These are phyloP conservation scores for Pseudomyrmex pallidus DNA, from an alignment of 1,140 invertebrate species.

Conservation along the genomic window DNA sequence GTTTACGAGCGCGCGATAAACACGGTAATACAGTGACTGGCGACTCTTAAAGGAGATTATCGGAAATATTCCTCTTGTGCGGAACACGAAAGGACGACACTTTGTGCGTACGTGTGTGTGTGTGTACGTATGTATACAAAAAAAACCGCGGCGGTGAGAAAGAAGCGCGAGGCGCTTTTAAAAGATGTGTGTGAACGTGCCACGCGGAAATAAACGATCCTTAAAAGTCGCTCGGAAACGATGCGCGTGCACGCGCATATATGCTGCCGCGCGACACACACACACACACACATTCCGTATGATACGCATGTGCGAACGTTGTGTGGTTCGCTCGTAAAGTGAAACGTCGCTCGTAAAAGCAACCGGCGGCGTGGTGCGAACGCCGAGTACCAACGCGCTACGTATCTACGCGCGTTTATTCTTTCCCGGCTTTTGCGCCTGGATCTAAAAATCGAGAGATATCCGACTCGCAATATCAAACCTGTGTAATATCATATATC, in stretches of 20 bases:
- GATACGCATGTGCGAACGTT: conserved; percentile 3
- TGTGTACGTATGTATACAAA: not conserved
- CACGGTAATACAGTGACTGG: not conserved
- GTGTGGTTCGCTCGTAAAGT: conserved; percentile 51
- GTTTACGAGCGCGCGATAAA: conserved; percentile 44
- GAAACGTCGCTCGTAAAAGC: conserved; percentile 66
- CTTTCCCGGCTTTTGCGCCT: conserved; percentile 14
- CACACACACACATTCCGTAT: not conserved
- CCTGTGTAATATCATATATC: not conserved
- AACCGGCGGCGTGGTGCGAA: not conserved
- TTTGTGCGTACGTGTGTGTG: not conserved
- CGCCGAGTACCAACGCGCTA: conserved; percentile 11
- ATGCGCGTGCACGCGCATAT: not conserved
- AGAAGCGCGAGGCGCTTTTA: conserved; percentile 12
- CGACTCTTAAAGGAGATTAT: conserved; percentile 28
- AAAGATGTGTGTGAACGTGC: too few relatives aligned
- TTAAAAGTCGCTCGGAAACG: conserved; percentile 14
- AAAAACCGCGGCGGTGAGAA: not conserved
- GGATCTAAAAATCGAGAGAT: not conserved
- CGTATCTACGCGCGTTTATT: not conserved
- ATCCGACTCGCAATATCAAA: conserved; percentile 27
- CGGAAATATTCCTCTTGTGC: not conserved
- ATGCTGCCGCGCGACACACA: not conserved
- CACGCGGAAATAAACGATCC: conserved; percentile 16
- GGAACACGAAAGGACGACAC: not conserved